Base-by-base conservation (phyloP, 2,888 invertebrate species). In the Pinctada fucata region DNA sequence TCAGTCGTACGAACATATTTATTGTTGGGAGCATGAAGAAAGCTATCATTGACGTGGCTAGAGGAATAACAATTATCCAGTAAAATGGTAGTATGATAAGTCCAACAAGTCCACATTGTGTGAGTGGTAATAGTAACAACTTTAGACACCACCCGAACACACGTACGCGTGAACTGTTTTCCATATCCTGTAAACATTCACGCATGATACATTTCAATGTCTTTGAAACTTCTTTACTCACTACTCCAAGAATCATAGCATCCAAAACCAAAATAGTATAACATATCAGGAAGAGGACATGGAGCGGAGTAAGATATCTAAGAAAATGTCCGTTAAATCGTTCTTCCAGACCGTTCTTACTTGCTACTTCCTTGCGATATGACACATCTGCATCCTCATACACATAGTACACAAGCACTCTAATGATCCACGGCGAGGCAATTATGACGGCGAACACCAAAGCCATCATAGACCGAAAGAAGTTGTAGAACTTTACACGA, bases 11-110 rank as follows among this genome's bases (percentile, higher is more conserved):
- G 4, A 88, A 86, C 6, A 58, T 58, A 77, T 90, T 90, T n/a
- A 91, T 65, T 3, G 89, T 87, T 3, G 91, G 91, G 48, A 91
- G 81, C 47, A 89, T 81, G 82, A 90, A 91, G 79, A 91, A 87
- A 6, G 88, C 78, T 48, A 87, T 82, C 5, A 90, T 78, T 0
- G 88, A 31, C 0, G 89, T 0, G 2, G 85, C 75, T 10, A 90
- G 47, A 0, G 90, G 89, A 3, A 89, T 49, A 2, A 86, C 79
- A 1, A 89, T 3, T 0, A 84, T 71, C 88, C 89, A 88, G 75
- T 87, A 88, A n/a, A 90, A 63, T 1, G 85, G 75, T 10, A 85
- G 88, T 3, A 91, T 71, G 8, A 88, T 48, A 16, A 90, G 79
- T 3, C 90, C 91, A 1, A 87, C 68, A 2, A 87, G 68, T 3